Evolutionary conservation across 64 coral and sea anemone genomes (phyloP).

Genomic region (Orbicella faveolata): DNA sequence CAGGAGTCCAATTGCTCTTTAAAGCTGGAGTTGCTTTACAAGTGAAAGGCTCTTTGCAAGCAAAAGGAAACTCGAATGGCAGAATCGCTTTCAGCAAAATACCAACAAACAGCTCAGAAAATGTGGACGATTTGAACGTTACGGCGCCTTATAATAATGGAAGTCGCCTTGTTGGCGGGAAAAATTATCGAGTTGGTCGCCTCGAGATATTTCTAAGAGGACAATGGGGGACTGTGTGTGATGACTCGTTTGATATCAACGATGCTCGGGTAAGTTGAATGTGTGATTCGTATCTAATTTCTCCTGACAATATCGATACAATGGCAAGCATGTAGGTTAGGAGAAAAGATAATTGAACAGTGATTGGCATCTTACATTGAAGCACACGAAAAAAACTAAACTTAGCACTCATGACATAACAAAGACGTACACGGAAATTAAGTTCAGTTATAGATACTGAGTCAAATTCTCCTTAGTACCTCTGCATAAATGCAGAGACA

Average conservation of each 20-base stretch:
- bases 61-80: background rate
- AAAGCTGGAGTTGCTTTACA: background rate
- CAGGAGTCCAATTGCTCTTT: constrained; percentile 47
- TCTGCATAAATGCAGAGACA: background rate
- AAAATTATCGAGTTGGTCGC: constrained; percentile 48
- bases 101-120: background rate
- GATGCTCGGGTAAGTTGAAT: constrained; percentile 35
- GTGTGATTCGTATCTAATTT: background rate
- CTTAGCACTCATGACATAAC: background rate
- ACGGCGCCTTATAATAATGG: background rate
- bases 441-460: no score
- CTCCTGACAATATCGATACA: background rate
- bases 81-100: constrained; percentile 46
- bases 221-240: constrained; percentile 62
- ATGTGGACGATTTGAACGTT: constrained; percentile 3
- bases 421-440: background rate
- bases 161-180: constrained; percentile 50
- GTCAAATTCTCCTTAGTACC: no score
- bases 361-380: no score
- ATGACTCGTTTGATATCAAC: constrained; percentile 36
- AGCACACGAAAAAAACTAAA: background rate
- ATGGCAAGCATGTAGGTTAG: background rate
- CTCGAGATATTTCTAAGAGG: constrained; percentile 53
- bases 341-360: background rate
- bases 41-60: constrained; percentile 38